Evolutionary conservation across 2,113 vertebrate genomes (phyloP).

Genomic region (Syngnathoides biaculeatus): DNA sequence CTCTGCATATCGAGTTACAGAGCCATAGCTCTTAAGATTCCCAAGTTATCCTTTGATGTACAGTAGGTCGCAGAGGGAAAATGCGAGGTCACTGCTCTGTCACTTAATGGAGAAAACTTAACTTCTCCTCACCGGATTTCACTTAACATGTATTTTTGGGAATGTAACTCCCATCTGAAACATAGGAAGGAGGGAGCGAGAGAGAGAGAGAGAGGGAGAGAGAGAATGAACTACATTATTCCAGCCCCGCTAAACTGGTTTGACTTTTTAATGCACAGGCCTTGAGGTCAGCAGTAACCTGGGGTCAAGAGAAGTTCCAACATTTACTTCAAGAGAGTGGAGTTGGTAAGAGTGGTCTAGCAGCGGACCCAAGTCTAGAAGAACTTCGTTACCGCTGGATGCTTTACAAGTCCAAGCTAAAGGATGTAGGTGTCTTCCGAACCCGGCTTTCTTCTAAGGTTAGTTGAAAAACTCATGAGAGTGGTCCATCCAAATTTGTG

Average conservation of each 20-base stretch:
- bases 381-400: slow-evolving; percentile 89
- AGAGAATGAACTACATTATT: not conserved
- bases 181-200: too few relatives aligned
- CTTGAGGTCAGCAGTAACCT: slow-evolving; percentile 67
- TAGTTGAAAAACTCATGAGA: slow-evolving; percentile 1
- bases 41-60: too few relatives aligned
- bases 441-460: slow-evolving; percentile 42
- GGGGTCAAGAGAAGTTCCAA: slow-evolving; percentile 75
- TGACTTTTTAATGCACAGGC: slow-evolving; percentile 60
- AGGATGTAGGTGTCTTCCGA: slow-evolving; percentile 57
- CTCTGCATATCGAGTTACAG: too few relatives aligned
- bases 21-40: too few relatives aligned
- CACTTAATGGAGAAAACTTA: too few relatives aligned
- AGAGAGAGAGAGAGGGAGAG: too few relatives aligned
- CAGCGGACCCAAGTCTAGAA: slow-evolving; percentile 72
- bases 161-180: too few relatives aligned
- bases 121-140: too few relatives aligned
- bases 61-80: too few relatives aligned
- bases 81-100: too few relatives aligned
- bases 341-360: slow-evolving; percentile 42
- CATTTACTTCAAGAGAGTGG: slow-evolving; percentile 53
- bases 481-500: not conserved
- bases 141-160: too few relatives aligned
- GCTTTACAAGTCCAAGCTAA: slow-evolving; percentile 90
- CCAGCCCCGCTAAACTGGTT: not conserved